Base-by-base conservation (phyloP, 2,888 invertebrate species). In the Dimorphilus gyrociliatus region DNA sequence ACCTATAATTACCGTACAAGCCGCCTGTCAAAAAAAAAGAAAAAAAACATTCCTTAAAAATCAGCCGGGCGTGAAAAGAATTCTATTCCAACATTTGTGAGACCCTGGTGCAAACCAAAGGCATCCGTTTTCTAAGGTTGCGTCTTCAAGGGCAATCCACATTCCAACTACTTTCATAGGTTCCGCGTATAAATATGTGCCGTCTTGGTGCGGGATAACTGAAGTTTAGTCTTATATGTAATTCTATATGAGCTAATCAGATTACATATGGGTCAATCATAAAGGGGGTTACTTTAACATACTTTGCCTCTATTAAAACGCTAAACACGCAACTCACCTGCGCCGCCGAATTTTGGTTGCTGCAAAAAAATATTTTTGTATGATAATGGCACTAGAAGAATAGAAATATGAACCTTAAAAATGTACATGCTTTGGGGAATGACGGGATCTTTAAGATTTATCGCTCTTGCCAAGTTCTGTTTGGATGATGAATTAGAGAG, bases 131-230 rank as follows among this genome's bases (percentile, higher is more conserved):
- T 88, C 78, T 12, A 74, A 39, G 0, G 81, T 84, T 0, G 88
- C 81, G 51, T 94, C 86, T 50, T 94, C 88, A 4, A 97, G 63
- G 0, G 97, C 86, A 39, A 97, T 76, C 97, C 97, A 97, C 51
- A 90, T 78, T 1, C 92, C 94, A 2, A 81, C 60, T 0, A 81
- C 67, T 7, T 30, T 30, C 16, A 10, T 14, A 7, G 42, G 90
- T 13, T 80, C 79, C 0, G 85, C 81, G 55, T 78, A 70, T 24
- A 97, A 66, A 58, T 78, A 97, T 3, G 81, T 75, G 0, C 79
- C 75, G 57, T 97, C 97, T 63, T 67, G 66, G 44, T 70, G 70
- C 75, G 65, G 57, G 5, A 49, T 47, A 4, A 69, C 69, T 53
- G 50, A 7, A 42, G 39, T 25, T 23, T 21, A n/a, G n/a, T n/a